phyloP scores from a whole-genome alignment of 2,113 vertebrate species.

The Setophaga kirtlandii region DNA sequence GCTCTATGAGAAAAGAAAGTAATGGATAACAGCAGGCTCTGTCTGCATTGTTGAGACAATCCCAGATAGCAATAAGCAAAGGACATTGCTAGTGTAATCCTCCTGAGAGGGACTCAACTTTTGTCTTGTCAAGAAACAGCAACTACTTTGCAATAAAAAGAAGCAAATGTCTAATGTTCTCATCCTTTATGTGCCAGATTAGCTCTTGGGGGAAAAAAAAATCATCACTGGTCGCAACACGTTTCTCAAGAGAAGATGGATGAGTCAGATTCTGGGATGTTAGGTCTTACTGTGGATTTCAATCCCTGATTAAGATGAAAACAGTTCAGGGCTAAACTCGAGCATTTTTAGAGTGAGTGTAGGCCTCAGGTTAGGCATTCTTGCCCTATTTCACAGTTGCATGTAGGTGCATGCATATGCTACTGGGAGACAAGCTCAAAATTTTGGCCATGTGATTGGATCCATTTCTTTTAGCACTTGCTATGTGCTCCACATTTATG shows the following conservation, averaged over 20 bases:
- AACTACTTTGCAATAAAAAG: constrained; percentile 9
- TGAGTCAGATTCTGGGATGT: neutral
- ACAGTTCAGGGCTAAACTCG: neutral
- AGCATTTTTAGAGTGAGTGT: neutral
- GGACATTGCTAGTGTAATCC: neutral
- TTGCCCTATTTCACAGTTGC: neutral
- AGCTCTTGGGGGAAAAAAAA: neutral
- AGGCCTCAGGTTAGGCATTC: constrained; percentile 5
- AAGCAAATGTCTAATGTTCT: neutral
- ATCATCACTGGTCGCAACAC: neutral
- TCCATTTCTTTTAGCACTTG: neutral
- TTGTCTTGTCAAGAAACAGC: neutral
- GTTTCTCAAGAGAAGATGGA: neutral
- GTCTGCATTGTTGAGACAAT: neutral
- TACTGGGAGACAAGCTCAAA: neutral
- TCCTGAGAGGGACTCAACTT: neutral
- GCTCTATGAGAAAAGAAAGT: neutral
- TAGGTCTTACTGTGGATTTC: neutral
- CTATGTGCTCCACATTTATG: neutral
- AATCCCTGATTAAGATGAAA: neutral
- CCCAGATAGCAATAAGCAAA: neutral
- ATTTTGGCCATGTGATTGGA: neutral
- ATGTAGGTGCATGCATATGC: neutral
- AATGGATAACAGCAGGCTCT: neutral
- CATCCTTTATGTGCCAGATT: constrained; percentile 1